Base-by-base conservation (phyloP, 2,113 vertebrate species). In the Apus apus region DNA sequence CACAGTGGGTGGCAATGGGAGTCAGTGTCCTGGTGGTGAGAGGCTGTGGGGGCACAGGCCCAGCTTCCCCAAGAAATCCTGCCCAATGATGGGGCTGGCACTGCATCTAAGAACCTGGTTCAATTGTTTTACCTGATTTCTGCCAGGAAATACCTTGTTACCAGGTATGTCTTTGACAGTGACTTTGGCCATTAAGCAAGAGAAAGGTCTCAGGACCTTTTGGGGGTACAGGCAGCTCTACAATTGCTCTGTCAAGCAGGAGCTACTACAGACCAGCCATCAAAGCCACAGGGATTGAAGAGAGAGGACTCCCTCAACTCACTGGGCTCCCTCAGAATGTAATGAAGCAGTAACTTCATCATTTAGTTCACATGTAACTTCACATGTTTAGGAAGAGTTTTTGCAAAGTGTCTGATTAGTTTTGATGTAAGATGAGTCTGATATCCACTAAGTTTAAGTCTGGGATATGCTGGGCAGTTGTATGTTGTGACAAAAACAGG, bases 81-180 rank as follows among this genome's bases (percentile, higher is more conserved):
- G 8, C 36, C 36, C 70, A 3, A n/a, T 9, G 45, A 16, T 7
- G 21, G 48, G 38, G 32, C 22, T 80, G 22, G 32, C 38, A 26
- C 15, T 6, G 2, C 4, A 2, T 40, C 16, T 79, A 8, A 56
- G 60, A 13, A 30, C 15, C 15, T 0, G 0, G 7, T n/a, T 71
- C 25, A 40, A 7, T 13, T 14, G 50, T 76, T 78, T 38, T 32
- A 84, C 53, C 26, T 38, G 19, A 43, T 79, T 93, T 76, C 66
- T 93, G 54, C 15, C 38, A 34, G 45, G 40, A 95, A 72, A 61
- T 0, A 0, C 68, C 76, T 77, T 60, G 43, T 51, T 81, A 51
- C 45, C 6, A 19, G 18, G 29, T 29, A 18, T 12, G 23, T 38
- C 57, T 90, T 67, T 75, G 76, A 36, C 26, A 68, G 19, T 2